A percentile compares a stretch with the other conserved stretches of the same genome.
Evolutionary conservation across 2,888 invertebrate species (phyloP).

Genomic region (Alsophila aescularia): DNA sequence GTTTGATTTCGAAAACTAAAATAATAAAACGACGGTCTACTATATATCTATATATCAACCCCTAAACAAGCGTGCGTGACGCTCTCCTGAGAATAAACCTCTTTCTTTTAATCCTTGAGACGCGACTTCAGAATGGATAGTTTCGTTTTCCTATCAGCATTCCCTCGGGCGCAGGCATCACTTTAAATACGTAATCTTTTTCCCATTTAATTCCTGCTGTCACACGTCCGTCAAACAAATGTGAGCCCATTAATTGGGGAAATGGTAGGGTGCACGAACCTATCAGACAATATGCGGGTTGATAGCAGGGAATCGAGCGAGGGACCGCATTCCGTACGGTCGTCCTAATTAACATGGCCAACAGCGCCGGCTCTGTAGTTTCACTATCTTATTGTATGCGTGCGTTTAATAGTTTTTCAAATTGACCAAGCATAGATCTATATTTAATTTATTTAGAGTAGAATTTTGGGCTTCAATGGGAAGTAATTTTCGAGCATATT

Average conservation of each 20-base stretch:
- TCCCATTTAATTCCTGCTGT: slow-evolving; percentile 24
- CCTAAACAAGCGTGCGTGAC: background rate
- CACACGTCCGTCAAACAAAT: slow-evolving; percentile 30
- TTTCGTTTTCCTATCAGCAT: slow-evolving; percentile 9
- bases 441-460: background rate
- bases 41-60: too few species aligned
- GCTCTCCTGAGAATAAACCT: background rate
- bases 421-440: slow-evolving; percentile 17
- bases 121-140: slow-evolving; percentile 5
- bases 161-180: slow-evolving; percentile 13
- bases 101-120: background rate
- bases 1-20: too few species aligned
- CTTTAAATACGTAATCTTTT: slow-evolving; percentile 19
- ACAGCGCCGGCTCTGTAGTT: slow-evolving; percentile 28
- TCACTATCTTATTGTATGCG: slow-evolving; percentile 30
- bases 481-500: background rate
- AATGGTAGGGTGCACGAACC: slow-evolving; percentile 31
- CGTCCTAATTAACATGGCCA: slow-evolving; percentile 40
- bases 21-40: too few species aligned
- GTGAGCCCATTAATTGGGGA: slow-evolving; percentile 24
- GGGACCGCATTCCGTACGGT: slow-evolving; percentile 38
- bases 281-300: slow-evolving; percentile 36
- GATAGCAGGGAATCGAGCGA: slow-evolving; percentile 29
- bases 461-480: background rate
- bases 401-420: slow-evolving; percentile 32